These are phyloP conservation scores for Poeciliopsis turneri DNA, from an alignment of 2,797 vertebrate genomes.

Conservation along the genomic window DNA sequence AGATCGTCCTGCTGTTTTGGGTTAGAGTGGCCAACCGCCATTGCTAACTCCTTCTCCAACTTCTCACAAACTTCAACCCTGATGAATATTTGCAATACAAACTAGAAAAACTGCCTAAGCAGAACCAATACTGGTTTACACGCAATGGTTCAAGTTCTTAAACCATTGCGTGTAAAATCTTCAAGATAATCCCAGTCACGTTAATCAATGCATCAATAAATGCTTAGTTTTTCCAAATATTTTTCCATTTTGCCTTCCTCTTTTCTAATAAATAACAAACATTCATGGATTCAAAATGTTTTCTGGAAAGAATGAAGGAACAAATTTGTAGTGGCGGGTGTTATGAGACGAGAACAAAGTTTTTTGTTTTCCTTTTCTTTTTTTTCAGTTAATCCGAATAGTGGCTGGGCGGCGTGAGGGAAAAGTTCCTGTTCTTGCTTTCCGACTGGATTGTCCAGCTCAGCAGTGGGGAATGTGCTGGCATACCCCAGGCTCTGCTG, in stretches of 20 bases:
- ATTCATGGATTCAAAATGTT: conserved; percentile 25
- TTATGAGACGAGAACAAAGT: conserved; percentile 42
- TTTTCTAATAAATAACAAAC: not conserved
- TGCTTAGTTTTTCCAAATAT: not conserved
- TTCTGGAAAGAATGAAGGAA: conserved; percentile 29
- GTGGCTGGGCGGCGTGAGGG: conserved; percentile 56
- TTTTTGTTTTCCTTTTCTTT: not conserved
- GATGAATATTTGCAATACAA: too few species aligned
- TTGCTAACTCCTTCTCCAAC: too few species aligned
- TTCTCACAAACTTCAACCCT: too few species aligned
- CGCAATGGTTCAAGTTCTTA: too few species aligned
- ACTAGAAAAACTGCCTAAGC: too few species aligned
- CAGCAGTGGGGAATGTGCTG: conserved; percentile 92
- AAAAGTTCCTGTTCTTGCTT: conserved; percentile 73
- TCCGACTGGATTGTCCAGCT: conserved; percentile 84
- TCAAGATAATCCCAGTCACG: not conserved
- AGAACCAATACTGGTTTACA: too few species aligned
- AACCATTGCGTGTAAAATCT: not conserved
- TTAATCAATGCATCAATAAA: not conserved
- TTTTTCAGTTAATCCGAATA: conserved; percentile 7
- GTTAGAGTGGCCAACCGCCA: too few species aligned
- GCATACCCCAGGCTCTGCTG: conserved; percentile 85
- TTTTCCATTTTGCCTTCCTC: not conserved
- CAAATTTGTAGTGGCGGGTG: conserved; percentile 13
- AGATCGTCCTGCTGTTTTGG: too few species aligned